These are phyloP conservation scores for Eurystomus glaucurus DNA, from an alignment of 2,797 vertebrate species.

Conservation along the genomic window DNA sequence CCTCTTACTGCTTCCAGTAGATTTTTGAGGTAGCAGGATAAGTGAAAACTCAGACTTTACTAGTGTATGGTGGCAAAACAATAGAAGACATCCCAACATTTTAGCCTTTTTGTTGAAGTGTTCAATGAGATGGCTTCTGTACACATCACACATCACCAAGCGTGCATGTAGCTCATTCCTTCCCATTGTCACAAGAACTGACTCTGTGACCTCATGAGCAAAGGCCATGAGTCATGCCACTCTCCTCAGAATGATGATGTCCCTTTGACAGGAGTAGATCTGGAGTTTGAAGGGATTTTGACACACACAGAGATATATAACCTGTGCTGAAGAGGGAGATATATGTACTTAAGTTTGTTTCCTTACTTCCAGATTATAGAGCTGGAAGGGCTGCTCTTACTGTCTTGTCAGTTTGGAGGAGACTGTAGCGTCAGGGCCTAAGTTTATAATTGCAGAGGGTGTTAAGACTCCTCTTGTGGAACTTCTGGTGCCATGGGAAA, in stretches of 20 bases:
- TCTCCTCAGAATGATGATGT: neutral
- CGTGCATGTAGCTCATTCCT: neutral
- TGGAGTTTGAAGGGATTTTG: neutral
- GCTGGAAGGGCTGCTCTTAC: neutral
- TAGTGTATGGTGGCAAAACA: neutral
- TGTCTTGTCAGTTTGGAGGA: neutral
- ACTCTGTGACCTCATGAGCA: neutral
- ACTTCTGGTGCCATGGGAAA: neutral
- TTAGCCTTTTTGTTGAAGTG: neutral
- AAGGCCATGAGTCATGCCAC: neutral
- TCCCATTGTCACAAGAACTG: neutral
- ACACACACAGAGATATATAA: neutral
- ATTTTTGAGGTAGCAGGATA: neutral
- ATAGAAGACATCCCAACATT: neutral
- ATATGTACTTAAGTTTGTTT: neutral
- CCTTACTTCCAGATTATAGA: neutral
- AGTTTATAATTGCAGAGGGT: neutral
- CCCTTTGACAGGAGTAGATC: neutral
- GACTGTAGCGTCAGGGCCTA: neutral
- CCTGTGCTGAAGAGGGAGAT: neutral
- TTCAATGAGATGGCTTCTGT: neutral
- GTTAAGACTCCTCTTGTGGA: neutral
- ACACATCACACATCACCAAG: neutral
- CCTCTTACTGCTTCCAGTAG: neutral
- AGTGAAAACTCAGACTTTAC: neutral